Base-by-base conservation (phyloP, 2,888 invertebrate genomes). In the Notocelia uddmanniana region DNA sequence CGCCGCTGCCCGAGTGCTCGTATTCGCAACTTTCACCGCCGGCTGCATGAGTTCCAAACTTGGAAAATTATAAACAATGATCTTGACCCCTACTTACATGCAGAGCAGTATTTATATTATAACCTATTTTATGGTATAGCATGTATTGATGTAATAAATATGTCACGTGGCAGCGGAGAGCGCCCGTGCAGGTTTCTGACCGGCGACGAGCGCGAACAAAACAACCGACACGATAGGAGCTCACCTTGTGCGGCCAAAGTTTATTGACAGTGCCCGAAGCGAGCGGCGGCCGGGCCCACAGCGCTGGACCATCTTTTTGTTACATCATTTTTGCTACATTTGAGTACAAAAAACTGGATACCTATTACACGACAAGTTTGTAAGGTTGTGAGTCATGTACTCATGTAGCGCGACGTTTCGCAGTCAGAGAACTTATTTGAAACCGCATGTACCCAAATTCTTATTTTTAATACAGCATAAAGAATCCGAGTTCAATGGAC, bases 231-330 rank as follows among this genome's bases (percentile, higher is more conserved):
- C 78, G 81, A 79, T 79, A 73, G 76, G 85, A 84, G 85, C 88
- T 91, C 89, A 89, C 89, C 89, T 91, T 87, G 89, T 85, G 80
- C 87, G 84, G 82, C 81, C 83, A 89, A 89, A 92, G 93, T 93
- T 93, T 93, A 92, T 91, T 93, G 93, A 93, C 93, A 90, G 92
- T 82, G 92, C 89, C 87, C 77, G 84, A 80, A 88, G 88, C 89
- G 78, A 84, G 79, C 76, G 79, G 80, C 79, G 79, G 80, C 79
- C 81, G 74, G 78, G 82, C 80, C 81, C 80, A 81, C 77, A 77
- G 80, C 80, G 82, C 83, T 85, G 82, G 83, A 82, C 86, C 85
- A 82, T 79, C 79, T 78, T 77, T 81, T 77, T 81, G 81, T 90
- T 92, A 88, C 92, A 90, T 92, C 90, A 92, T 85, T 82, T 76